Evolutionary conservation across 2,888 invertebrate genomes (phyloP), one percentile per base, ranked within the genome.

Genomic region (Dasysyrphus tricinctus): DNA sequence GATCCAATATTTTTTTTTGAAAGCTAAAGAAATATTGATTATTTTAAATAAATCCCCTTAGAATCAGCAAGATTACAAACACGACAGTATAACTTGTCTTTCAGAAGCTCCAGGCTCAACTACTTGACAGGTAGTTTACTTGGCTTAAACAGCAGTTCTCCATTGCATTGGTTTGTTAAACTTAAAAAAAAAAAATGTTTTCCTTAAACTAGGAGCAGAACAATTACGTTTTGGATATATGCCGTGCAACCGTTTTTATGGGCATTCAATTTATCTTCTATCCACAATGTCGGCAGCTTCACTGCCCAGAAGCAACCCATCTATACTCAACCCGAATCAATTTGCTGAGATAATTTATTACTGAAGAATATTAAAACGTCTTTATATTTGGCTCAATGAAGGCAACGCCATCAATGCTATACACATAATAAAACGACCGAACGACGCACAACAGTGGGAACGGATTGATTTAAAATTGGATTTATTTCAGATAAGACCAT

Each of bases 291-390:
- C 86, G 86, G 82, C 86, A 82, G 37, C 54, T 76, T 72, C 75
- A 75, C 78, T 74, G 73, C 76, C 86, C 78, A 82, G 79, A 72
- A 78, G 86, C 78, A 76, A 67, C 54, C 54, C 69, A 42, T 67
- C 24, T 61, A 24, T 69, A 67, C 37, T 69, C 61, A 54, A 59
- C 11, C 78, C 78, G 81, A 86, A 86, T 86, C 86, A 86, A 86
- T 86, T 86, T 86, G 86, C 44, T 75, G 59, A 65, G 82, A 86
- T 86, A 86, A 86, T 86, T 86, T 86, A 86, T 86, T 78, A 82
- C 86, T 81, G 77, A 79, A 79, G 67, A 81, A 76, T 86, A 86
- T 86, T 86, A 86, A 86, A 86, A 86, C 86, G 86, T 86, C 86
- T 86, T 86, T 82, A 86, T 86, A 86, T 82, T 65, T 82, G 72